Conservation (phyloP, 2,113 vertebrate genomes). For the Odontophorus gujanensis region DNA sequence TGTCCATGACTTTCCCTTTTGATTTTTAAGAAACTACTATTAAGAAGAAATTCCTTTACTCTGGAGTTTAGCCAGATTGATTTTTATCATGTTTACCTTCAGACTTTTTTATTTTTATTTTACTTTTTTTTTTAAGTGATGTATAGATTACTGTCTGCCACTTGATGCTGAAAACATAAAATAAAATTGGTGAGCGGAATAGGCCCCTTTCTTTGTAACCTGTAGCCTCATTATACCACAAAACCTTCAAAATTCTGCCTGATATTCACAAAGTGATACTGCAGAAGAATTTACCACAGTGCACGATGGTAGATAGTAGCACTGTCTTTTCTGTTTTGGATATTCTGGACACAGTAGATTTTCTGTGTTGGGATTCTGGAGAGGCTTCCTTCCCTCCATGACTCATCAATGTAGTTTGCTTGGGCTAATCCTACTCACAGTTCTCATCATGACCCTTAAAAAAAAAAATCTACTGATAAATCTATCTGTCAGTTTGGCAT, state of each 20-base stretch:
- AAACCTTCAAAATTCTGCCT: constrained; percentile 2
- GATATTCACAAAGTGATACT: neutral
- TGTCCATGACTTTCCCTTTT: neutral
- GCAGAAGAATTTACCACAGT: neutral
- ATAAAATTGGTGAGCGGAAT: neutral
- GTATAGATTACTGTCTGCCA: neutral
- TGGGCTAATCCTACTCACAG: neutral
- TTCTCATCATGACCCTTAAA: neutral
- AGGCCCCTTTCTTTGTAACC: neutral
- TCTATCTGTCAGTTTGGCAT: neutral
- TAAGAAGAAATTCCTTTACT: neutral
- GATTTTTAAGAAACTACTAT: neutral
- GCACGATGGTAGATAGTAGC: fast-evolving
- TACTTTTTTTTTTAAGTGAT: neutral
- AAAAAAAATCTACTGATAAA: neutral
- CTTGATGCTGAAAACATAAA: neutral
- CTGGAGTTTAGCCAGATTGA: neutral
- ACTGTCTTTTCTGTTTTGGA: neutral
- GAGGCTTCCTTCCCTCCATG: neutral
- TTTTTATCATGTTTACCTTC: neutral
- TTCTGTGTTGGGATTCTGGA: neutral
- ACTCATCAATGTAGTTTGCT: neutral
- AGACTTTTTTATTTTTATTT: neutral
- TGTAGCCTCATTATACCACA: neutral
- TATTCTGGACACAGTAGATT: neutral